These are phyloP conservation scores for Drosophila lacteicornis DNA, from an alignment of 1,140 invertebrate species.

Conservation along the genomic window DNA sequence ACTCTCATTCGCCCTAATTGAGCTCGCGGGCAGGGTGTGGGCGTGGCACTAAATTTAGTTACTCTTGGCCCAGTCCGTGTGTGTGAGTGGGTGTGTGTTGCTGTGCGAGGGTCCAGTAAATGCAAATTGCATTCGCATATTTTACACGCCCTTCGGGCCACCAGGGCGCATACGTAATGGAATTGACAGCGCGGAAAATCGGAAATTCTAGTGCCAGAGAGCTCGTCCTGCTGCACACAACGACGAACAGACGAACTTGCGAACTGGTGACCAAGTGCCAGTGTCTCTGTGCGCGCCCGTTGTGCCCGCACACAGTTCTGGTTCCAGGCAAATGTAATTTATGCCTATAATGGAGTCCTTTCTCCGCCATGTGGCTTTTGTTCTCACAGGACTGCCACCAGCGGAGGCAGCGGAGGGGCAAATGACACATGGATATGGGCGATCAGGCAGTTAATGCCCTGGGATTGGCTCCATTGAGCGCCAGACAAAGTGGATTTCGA, in stretches of 20 bases:
- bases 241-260: conserved; percentile 7
- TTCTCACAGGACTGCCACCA: conserved; percentile 9
- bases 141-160: conserved; percentile 38
- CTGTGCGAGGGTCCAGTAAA: conserved; percentile 28
- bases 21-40: conserved; percentile 15
- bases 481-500: conserved; percentile 22
- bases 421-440: conserved; percentile 26
- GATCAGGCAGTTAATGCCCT: conserved; percentile 28
- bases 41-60: conserved; percentile 43
- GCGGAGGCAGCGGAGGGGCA: neutral
- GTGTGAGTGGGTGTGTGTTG: conserved; percentile 23
- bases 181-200: conserved; percentile 70
- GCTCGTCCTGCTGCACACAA: conserved; percentile 28
- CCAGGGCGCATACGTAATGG: conserved; percentile 63
- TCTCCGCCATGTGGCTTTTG: conserved; percentile 40
- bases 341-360: conserved; percentile 58
- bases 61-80: conserved; percentile 13
- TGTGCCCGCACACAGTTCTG: neutral
- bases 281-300: conserved; percentile 10
- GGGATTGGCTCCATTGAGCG: conserved; percentile 28
- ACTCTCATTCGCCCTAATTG: conserved; percentile 39
- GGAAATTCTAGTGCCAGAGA: conserved; percentile 53
- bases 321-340: conserved; percentile 60
- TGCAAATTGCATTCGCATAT: conserved; percentile 71
- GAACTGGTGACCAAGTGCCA: conserved; percentile 30